phyloP scores from a whole-genome alignment of 2,888 invertebrate genomes.

The Trichopria drosophilae region DNA sequence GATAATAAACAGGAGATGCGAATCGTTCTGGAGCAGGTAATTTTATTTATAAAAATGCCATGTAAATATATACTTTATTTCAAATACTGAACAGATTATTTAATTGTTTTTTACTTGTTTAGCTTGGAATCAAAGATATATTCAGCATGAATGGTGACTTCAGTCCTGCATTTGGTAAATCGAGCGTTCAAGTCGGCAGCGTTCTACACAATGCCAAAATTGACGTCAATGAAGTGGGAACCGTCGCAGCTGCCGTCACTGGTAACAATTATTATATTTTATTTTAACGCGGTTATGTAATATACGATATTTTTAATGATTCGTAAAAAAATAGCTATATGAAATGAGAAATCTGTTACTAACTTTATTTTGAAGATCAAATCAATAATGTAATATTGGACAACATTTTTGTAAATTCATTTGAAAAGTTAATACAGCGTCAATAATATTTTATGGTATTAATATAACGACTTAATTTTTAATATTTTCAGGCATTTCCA shows the following conservation, averaged over 20 bases:
- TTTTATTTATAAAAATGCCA: conserved; percentile 44
- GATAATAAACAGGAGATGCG: conserved; percentile 64
- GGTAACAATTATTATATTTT: conserved; percentile 51
- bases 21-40: conserved; percentile 60
- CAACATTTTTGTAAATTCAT: too few relatives aligned
- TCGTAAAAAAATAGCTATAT: too few relatives aligned
- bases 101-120: conserved; percentile 19
- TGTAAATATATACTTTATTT: background rate
- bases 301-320: too few relatives aligned
- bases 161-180: too few relatives aligned
- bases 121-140: conserved; percentile 65
- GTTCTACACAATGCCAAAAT: conserved; percentile 68
- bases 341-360: too few relatives aligned
- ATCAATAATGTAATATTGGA: too few relatives aligned
- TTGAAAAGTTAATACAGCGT: too few relatives aligned
- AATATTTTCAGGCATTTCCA: conserved; percentile 60
- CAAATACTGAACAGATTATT: conserved; percentile 8
- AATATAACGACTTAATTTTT: conserved; percentile 3
- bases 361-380: too few relatives aligned
- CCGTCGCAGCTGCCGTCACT: conserved; percentile 67
- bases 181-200: conserved; percentile 60
- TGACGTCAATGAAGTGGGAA: conserved; percentile 69
- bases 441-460: too few relatives aligned
- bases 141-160: conserved; percentile 64
- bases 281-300: too few relatives aligned